Conservation (phyloP, 2,113 vertebrate genomes). For the Setophaga kirtlandii region DNA sequence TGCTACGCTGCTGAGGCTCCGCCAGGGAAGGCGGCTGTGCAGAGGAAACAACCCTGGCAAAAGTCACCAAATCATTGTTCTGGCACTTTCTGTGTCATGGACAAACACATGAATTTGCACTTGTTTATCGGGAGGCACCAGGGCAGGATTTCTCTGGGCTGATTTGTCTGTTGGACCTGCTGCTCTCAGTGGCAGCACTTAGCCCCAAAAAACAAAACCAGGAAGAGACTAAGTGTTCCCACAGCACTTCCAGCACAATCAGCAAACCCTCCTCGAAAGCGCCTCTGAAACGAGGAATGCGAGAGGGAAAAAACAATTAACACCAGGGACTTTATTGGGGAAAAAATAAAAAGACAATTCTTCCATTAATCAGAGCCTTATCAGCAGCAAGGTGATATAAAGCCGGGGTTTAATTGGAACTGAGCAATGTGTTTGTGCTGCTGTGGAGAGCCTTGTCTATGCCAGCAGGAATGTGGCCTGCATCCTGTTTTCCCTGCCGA, state of each 20-base stretch:
- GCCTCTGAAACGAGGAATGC: slow-evolving; percentile 48
- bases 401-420: slow-evolving; percentile 74
- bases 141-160: slow-evolving; percentile 2
- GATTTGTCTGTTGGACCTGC: slow-evolving; percentile 10
- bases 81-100: slow-evolving; percentile 23
- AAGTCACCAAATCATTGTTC: slow-evolving; percentile 50
- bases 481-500: slow-evolving; percentile 83
- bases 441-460: slow-evolving; percentile 69
- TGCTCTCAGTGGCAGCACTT: slow-evolving; percentile 30
- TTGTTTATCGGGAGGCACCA: slow-evolving; percentile 44
- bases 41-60: slow-evolving; percentile 33
- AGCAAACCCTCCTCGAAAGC: slow-evolving; percentile 52
- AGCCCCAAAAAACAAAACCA: slow-evolving; percentile 81
- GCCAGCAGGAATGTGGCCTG: slow-evolving; percentile 79
- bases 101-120: slow-evolving; percentile 11
- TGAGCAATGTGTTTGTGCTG: slow-evolving; percentile 68
- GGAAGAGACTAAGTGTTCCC: slow-evolving; percentile 83
- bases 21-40: neutral
- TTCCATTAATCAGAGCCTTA: slow-evolving; percentile 74
- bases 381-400: slow-evolving; percentile 70
- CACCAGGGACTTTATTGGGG: neutral
- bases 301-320: slow-evolving; percentile 55
- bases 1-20: slow-evolving; percentile 51
- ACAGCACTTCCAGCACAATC: slow-evolving; percentile 72
- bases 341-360: slow-evolving; percentile 66